These are phyloP conservation scores for Brachionus rubens DNA, from an alignment of 1,140 invertebrate species.

Conservation along the genomic window DNA sequence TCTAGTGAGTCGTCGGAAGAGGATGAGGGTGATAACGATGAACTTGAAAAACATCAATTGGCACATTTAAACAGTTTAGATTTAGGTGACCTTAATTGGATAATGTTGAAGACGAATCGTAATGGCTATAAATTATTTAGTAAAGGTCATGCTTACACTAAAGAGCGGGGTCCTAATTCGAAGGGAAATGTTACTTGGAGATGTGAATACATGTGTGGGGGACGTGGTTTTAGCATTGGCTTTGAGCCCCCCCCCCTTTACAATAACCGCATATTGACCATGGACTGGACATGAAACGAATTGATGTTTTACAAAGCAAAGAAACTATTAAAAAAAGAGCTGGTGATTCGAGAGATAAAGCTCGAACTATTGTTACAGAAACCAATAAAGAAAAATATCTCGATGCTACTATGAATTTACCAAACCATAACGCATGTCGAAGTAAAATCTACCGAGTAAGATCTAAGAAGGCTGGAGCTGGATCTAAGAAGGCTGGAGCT, in stretches of 20 bases:
- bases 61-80: no score
- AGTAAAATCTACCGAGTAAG: background rate
- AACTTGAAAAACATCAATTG: background rate
- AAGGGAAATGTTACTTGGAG: no score
- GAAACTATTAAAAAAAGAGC: background rate
- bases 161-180: no score
- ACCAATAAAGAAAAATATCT: background rate
- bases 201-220: no score
- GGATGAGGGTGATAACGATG: background rate
- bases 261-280: background rate
- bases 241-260: constrained; percentile 1
- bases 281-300: background rate
- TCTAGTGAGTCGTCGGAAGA: background rate
- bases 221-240: no score
- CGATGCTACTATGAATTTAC: background rate
- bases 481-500: no score
- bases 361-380: background rate
- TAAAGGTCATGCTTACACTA: no score
- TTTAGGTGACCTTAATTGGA: background rate
- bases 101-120: background rate
- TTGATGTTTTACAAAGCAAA: background rate
- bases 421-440: background rate
- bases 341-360: background rate
- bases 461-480: no score
- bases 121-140: background rate